Evolutionary conservation across 2,113 vertebrate genomes (phyloP).

Genomic region (Mionectes macconnelli): DNA sequence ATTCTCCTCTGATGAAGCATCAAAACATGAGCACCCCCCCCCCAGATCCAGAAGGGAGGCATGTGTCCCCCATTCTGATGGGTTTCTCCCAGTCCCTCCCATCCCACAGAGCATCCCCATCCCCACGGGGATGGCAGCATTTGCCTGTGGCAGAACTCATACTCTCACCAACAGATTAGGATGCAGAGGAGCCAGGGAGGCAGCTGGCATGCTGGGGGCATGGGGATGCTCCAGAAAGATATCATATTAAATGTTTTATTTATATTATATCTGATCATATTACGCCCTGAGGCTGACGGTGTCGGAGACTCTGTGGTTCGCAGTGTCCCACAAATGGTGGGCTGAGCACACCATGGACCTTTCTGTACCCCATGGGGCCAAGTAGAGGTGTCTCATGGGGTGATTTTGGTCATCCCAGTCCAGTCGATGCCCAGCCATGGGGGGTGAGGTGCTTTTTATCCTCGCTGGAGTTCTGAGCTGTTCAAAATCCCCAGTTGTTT

Average conservation of each 20-base stretch:
- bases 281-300: neutral
- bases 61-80: fast-evolving
- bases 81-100: neutral
- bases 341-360: neutral
- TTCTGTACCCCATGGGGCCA: fast-evolving
- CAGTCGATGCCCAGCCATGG: fast-evolving
- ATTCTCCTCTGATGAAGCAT: neutral
- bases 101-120: neutral
- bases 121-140: fast-evolving
- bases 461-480: neutral
- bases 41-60: too few relatives aligned
- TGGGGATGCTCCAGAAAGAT: neutral
- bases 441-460: neutral
- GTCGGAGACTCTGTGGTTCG: neutral
- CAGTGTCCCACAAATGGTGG: neutral
- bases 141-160: neutral
- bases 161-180: neutral
- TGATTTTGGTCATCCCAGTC: neutral
- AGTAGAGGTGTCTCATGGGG: neutral
- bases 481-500: fast-evolving
- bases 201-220: neutral
- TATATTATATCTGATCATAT: neutral
- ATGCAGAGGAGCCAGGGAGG: neutral
- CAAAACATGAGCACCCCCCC: neutral
- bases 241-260: neutral